Evolutionary conservation across 2,113 vertebrate genomes (phyloP).

Genomic region (Pagrus major): DNA sequence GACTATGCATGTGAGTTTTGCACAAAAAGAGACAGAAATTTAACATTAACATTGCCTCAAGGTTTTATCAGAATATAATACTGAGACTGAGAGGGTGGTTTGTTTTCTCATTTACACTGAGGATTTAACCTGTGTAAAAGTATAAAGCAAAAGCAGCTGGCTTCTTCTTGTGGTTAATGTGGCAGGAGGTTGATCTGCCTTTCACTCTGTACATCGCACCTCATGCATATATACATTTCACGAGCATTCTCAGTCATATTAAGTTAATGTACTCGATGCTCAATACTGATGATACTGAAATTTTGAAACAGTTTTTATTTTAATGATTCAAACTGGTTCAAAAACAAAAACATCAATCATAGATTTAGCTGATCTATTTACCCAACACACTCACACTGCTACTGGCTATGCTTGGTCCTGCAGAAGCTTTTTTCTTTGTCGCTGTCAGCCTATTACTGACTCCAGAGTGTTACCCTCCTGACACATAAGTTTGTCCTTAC

Average conservation of each 20-base stretch:
- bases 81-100: neutral
- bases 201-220: neutral
- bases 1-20: neutral
- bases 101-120: slow-evolving; percentile 28
- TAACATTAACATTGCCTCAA: no score
- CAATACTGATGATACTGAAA: neutral
- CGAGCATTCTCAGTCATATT: neutral
- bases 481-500: slow-evolving; percentile 58
- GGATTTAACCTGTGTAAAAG: neutral
- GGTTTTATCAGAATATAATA: slow-evolving; percentile 1
- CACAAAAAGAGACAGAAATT: slow-evolving; percentile 3
- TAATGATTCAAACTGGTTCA: neutral
- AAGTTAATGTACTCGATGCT: neutral
- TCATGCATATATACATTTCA: slow-evolving; percentile 8
- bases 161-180: slow-evolving; percentile 33
- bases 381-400: neutral
- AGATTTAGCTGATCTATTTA: neutral
- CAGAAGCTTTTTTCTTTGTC: neutral
- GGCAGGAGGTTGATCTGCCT: neutral
- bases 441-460: neutral
- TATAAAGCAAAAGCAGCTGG: slow-evolving; percentile 4
- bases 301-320: neutral
- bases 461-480: neutral
- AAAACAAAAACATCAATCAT: neutral
- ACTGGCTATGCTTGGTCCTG: neutral